phyloP scores from a whole-genome alignment of 2,888 invertebrate species.

The Mesorhabditis sp. region DNA sequence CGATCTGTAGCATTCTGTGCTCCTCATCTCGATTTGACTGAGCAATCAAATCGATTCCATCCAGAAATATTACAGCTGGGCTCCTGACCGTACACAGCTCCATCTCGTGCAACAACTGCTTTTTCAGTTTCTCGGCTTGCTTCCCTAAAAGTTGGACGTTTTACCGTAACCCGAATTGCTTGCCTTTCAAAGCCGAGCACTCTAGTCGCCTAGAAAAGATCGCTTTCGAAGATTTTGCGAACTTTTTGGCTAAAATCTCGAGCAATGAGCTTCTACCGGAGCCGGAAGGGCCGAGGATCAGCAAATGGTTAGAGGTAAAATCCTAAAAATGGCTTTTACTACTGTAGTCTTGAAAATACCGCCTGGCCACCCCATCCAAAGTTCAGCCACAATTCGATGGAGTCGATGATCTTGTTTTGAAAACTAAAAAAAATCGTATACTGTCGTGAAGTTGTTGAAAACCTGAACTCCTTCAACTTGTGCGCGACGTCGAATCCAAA shows the following conservation, averaged over 20 bases:
- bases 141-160: not conserved
- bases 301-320: not conserved
- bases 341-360: not conserved
- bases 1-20: constrained; percentile 15
- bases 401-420: not conserved
- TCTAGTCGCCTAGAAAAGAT: not conserved
- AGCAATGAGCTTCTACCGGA: not conserved
- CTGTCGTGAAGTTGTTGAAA: no score
- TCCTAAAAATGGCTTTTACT: no score
- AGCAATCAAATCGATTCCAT: constrained; percentile 41
- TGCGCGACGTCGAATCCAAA: not conserved
- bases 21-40: constrained; percentile 41
- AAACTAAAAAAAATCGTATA: not conserved
- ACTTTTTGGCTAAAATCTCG: not conserved
- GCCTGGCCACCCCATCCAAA: not conserved
- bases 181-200: not conserved
- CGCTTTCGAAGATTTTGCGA: not conserved
- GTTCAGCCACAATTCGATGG: not conserved
- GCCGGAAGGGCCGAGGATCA: not conserved
- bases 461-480: constrained; percentile 1
- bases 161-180: not conserved
- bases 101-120: constrained; percentile 1
- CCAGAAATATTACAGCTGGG: constrained; percentile 39
- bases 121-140: not conserved
- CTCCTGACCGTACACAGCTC: constrained; percentile 13